Evolutionary conservation across 2,113 vertebrate species (phyloP), one percentile per base, ranked within the genome.

Genomic region (Felis chaus): DNA sequence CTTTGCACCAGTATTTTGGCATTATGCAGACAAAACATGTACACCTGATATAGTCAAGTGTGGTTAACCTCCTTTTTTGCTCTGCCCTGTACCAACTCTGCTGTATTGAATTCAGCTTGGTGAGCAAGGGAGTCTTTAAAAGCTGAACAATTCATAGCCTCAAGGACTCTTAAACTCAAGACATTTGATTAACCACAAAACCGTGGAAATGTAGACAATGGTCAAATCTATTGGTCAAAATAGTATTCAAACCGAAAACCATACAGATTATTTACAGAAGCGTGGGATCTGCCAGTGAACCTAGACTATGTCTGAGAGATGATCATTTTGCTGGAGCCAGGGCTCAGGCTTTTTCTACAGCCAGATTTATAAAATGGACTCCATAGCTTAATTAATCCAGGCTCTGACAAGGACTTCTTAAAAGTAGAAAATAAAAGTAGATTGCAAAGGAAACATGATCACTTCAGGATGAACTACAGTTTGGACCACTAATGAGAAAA

Each of bases 251-350:
- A 89, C 6, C 53, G 19, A 79, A 65, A 45, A 31, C 6, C 48
- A 50, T 16, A 8, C 1, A 76, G 7, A n/a, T 3, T 31, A 63
- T 76, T 45, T 53, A 5, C 4, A 71, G 21, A 63, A n/a, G 15
- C 13, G 15, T 11, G 11, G 2, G 7, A 45, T 79, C 8, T 79
- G 4, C 16, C 21, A 3, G 7, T 31, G 33, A 66, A 0, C 1
- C 3, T 50, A 6, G 14, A 9, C 4, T 41, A 0, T 5, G 7
- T 9, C 50, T 31, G n/a, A 68, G 15, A 13, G 16, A 1, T 11
- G 7, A 1, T 8, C 2, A 79, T 80, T 81, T 89, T 78, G 25
- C 21, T 11, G 5, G 0, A 33, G 21, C 14, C 6, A 48, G 4
- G 13, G 39, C 11, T 80, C 33, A 23, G 16, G 14, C 4, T 23